Percentiles rank a stretch among this genome's conserved stretches.
These are phyloP conservation scores for Beaufortia kweichowensis DNA, from an alignment of 2,113 vertebrate species.

Conservation along the genomic window DNA sequence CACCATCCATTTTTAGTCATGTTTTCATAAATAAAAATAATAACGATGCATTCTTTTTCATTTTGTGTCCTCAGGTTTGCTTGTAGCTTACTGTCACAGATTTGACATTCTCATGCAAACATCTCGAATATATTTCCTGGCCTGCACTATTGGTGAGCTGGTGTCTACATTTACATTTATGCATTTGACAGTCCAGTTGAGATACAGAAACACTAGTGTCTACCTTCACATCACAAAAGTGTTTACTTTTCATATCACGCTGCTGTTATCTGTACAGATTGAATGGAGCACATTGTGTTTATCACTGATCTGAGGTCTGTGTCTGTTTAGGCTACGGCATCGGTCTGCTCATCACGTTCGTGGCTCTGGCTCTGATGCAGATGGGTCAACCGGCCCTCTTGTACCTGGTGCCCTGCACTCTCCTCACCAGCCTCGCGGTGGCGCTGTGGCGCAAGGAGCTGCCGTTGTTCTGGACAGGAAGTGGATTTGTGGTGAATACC, in stretches of 20 bases:
- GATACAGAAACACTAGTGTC: no score
- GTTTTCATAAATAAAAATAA: not conserved
- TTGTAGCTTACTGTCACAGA: conserved; percentile 94
- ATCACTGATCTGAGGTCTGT: not conserved
- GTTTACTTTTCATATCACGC: not conserved
- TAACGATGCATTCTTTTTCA: not conserved
- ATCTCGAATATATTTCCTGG: conserved; percentile 89
- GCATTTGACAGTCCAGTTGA: no score
- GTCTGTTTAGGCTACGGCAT: conserved; percentile 83
- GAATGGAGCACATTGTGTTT: not conserved
- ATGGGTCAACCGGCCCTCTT: conserved; percentile 92
- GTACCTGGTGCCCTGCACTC: conserved; percentile 94
- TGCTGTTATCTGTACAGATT: not conserved
- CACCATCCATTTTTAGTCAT: not conserved
- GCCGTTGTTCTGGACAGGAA: conserved; percentile 93
- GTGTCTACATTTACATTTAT: no score
- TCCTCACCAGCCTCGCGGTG: conserved; percentile 86
- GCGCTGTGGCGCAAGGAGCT: conserved; percentile 92
- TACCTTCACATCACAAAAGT: no score
- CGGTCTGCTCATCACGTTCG: conserved; percentile 93
- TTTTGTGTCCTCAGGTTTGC: conserved; percentile 76
- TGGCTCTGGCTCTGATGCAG: conserved; percentile 92
- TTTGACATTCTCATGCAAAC: conserved; percentile 94
- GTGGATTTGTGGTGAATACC: conserved; percentile 99
- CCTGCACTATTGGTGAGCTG: conserved; percentile 89